Evolutionary conservation across 23 tunicate species (phyloP), one percentile per base, ranked within the genome.

Genomic region (Aplidium turbinatum): DNA sequence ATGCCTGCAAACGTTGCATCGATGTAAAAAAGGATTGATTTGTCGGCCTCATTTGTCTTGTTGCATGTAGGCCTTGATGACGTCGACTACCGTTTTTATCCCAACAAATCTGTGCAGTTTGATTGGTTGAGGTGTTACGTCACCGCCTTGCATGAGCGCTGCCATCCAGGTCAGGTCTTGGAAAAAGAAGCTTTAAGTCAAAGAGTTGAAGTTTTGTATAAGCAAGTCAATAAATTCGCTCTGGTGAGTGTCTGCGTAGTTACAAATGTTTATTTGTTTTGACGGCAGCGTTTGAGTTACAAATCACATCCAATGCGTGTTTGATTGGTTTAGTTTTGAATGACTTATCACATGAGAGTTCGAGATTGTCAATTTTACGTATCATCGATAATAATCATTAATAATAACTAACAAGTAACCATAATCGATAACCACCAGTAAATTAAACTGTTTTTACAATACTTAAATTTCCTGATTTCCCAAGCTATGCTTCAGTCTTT

Each of bases 61-160:
- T n/a, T n/a, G n/a, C n/a, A n/a, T 73, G 11, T 6, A 89, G 96
- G 96, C 7, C 62, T 89, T 20, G 85, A 89, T 69, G 89, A 89
- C 3, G 81, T 72, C 31, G 96, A 89, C 48, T 89, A 45, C 55
- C 50, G 57, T 4, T 78, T 82, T 24, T 89, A 89, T 42, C 96
- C 96, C 33, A 81, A 65, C 34, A 48, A 68, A 30, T 58, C 30
- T 3, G 38, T 89, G 19, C 96, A 89, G 39, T 9, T 77, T 51
- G 32, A 64, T 0, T 89, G 96, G 96, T 35, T 89, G 52, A 61
- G 70, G 47, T 25, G 35, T 42, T 89, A 89, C 36, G 33, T 89
- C 9, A 32, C 0, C 2, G 56, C 75, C 19, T 73, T 57, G 70
- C 47, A 67, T 3, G 31, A 26, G 56, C 25, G 30, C 5, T 35